These are phyloP conservation scores for Xenus cinereus DNA, from an alignment of 2,113 vertebrate species.

Conservation along the genomic window DNA sequence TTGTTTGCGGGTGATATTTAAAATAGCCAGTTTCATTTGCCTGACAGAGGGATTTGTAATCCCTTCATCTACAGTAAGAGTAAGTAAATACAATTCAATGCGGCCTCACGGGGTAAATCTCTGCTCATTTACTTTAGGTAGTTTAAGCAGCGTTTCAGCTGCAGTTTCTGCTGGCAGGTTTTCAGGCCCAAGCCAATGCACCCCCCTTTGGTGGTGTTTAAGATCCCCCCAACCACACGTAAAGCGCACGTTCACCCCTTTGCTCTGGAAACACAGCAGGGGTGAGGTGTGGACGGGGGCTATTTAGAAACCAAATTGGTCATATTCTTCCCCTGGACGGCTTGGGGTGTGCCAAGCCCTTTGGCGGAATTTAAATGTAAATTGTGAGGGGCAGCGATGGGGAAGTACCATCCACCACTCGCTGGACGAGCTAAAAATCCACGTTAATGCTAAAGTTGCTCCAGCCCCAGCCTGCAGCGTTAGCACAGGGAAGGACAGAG, in stretches of 20 bases:
- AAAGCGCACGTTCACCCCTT: not conserved
- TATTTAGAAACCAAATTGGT: not conserved
- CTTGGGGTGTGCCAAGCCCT: not conserved
- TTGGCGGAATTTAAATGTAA: not conserved
- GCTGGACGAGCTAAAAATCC: rapidly evolving
- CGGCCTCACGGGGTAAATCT: not conserved
- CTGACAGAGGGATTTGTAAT: not conserved
- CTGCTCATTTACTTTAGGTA: not conserved
- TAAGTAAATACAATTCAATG: not conserved
- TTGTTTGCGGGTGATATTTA: not conserved
- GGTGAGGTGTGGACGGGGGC: too few relatives aligned
- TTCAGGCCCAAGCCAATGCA: not conserved
- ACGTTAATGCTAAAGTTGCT: not conserved
- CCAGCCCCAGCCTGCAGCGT: not conserved
- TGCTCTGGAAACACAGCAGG: not conserved
- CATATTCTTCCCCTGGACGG: not conserved
- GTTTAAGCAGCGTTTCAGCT: not conserved
- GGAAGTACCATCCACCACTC: not conserved
- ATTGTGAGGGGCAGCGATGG: not conserved
- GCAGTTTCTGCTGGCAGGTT: not conserved
- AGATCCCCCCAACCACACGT: not conserved
- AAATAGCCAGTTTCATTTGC: not conserved
- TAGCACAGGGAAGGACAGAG: not conserved
- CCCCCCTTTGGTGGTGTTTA: not conserved
- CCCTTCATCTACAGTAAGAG: not conserved